These are phyloP conservation scores for Piaya cayana DNA, from an alignment of 2,113 vertebrate genomes.

Conservation along the genomic window DNA sequence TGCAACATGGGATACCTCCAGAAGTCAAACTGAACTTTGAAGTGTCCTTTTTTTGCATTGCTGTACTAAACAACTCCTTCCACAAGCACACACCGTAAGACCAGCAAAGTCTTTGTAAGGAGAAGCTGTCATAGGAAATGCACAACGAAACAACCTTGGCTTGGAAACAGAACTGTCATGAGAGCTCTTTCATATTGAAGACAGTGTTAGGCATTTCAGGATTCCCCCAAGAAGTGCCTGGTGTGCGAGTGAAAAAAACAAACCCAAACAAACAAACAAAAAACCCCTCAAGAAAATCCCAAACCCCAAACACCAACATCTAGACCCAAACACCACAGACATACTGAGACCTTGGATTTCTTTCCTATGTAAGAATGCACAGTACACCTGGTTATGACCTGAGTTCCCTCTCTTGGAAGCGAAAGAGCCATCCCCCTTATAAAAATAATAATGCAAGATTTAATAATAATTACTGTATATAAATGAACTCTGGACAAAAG, in stretches of 20 bases:
- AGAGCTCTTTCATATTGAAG: neutral
- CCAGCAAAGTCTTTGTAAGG: neutral
- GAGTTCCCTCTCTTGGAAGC: neutral
- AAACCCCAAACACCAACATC: neutral
- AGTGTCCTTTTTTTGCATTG: neutral
- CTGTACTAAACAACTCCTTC: conserved; percentile 7
- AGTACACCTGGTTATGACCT: neutral
- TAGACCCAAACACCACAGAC: neutral
- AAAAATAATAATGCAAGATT: neutral
- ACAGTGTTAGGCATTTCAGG: neutral
- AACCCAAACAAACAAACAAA: neutral
- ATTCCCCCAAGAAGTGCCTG: neutral
- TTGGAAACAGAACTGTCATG: neutral
- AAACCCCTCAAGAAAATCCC: neutral
- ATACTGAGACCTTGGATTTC: neutral
- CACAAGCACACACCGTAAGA: neutral
- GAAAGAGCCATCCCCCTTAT: neutral
- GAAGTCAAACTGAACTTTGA: neutral
- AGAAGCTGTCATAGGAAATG: neutral
- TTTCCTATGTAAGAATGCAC: neutral
- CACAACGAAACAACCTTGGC: neutral
- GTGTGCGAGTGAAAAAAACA: neutral
- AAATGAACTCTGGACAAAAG: neutral
- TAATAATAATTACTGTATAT: neutral
- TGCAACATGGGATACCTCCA: neutral